These are phyloP conservation scores for Heliconius melpomene DNA, from an alignment of 1,140 invertebrate genomes.

Conservation along the genomic window DNA sequence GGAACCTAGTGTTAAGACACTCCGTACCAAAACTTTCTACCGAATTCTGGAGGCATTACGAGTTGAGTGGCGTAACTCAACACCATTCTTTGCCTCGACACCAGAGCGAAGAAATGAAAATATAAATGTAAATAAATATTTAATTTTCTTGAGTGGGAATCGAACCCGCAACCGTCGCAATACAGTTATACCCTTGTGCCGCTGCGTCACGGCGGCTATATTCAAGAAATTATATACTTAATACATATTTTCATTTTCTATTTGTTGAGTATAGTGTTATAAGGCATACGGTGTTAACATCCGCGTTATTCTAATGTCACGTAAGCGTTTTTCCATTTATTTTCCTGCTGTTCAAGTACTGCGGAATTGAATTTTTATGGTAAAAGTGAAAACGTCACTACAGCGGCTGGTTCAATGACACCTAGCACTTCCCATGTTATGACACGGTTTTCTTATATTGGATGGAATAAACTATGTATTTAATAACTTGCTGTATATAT, in stretches of 20 bases:
- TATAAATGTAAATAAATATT: too few relatives aligned
- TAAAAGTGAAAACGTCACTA: conserved; percentile 67
- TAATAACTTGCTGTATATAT: background rate
- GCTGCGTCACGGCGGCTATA: too few relatives aligned
- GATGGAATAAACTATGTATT: background rate
- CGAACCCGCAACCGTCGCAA: too few relatives aligned
- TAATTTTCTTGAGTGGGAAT: too few relatives aligned
- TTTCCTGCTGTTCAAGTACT: conserved; percentile 50
- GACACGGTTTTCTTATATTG: conserved; percentile 27
- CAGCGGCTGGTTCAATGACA: conserved; percentile 39
- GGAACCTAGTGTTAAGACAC: too few relatives aligned
- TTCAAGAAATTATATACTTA: too few relatives aligned
- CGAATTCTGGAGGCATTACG: too few relatives aligned
- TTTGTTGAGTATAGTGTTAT: background rate
- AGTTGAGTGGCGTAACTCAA: too few relatives aligned
- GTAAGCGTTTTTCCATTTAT: conserved; percentile 62
- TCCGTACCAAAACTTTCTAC: too few relatives aligned
- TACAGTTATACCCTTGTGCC: too few relatives aligned
- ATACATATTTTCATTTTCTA: background rate
- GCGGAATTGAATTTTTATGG: conserved; percentile 62
- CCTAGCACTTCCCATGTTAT: conserved; percentile 36
- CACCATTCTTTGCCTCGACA: too few relatives aligned
- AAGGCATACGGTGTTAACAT: conserved; percentile 27
- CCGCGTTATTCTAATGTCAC: conserved; percentile 54
- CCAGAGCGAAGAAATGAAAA: too few relatives aligned